Evolutionary conservation across 2,113 vertebrate genomes (phyloP).

Genomic region (Indri indri): DNA sequence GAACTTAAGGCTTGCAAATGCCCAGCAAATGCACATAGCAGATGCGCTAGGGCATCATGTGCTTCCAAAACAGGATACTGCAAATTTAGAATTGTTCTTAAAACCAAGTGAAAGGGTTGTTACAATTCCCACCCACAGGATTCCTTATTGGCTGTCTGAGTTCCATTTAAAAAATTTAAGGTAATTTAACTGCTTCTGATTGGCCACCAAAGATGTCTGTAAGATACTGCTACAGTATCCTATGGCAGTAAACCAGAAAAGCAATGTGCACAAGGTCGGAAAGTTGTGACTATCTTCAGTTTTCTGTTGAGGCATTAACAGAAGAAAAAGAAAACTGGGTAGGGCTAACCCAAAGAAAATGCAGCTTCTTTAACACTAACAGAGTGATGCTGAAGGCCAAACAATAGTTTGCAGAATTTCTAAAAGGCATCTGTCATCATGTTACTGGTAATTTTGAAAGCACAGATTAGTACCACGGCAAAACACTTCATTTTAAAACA

Average conservation of each 20-base stretch:
- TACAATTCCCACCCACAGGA: slow-evolving; percentile 53
- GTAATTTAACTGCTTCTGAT: slow-evolving; percentile 60
- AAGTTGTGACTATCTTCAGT: slow-evolving; percentile 56
- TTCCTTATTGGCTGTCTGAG: slow-evolving; percentile 71
- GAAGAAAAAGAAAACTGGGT: slow-evolving; percentile 41
- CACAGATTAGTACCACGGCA: neutral
- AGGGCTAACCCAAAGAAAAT: slow-evolving; percentile 20
- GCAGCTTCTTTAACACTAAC: slow-evolving; percentile 4
- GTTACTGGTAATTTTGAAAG: slow-evolving; percentile 22
- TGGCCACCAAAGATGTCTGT: slow-evolving; percentile 64
- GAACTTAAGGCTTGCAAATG: slow-evolving; percentile 68
- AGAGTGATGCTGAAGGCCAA: neutral
- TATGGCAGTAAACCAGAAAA: slow-evolving; percentile 51
- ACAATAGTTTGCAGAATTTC: neutral
- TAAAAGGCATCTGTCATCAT: slow-evolving; percentile 31
- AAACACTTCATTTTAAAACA: slow-evolving; percentile 55
- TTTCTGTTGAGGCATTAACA: slow-evolving; percentile 37
- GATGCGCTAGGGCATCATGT: neutral
- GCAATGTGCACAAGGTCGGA: slow-evolving; percentile 36
- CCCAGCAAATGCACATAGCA: slow-evolving; percentile 51
- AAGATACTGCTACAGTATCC: slow-evolving; percentile 44
- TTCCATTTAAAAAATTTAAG: slow-evolving; percentile 72
- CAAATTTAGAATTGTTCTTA: slow-evolving; percentile 50
- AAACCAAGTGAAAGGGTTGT: slow-evolving; percentile 24
- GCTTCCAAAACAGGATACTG: slow-evolving; percentile 16